These are phyloP conservation scores for Haplochromis burtoni DNA, from an alignment of 2,113 vertebrate species.

Conservation along the genomic window DNA sequence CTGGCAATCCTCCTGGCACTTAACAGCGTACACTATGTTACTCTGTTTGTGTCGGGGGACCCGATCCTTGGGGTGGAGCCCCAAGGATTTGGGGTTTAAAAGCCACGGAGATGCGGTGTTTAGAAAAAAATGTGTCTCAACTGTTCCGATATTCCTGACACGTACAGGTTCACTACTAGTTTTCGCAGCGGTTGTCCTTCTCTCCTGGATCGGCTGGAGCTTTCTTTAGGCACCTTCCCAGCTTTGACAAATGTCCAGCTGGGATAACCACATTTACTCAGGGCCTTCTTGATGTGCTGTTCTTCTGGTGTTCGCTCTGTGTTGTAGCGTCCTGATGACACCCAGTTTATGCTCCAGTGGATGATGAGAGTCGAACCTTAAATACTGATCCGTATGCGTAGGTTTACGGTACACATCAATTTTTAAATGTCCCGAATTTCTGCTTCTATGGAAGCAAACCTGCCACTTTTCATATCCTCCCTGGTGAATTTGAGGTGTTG, in stretches of 20 bases:
- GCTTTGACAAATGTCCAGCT: background rate
- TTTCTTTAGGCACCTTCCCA: rapidly evolving
- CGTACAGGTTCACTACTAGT: rapidly evolving
- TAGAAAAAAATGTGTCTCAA: background rate
- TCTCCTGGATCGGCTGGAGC: background rate
- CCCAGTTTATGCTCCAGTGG: background rate
- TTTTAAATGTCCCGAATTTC: background rate
- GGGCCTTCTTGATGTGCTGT: rapidly evolving
- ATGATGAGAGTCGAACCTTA: background rate
- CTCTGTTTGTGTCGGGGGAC: rapidly evolving
- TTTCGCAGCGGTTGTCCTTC: rapidly evolving
- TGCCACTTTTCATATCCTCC: background rate
- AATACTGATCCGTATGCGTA: rapidly evolving
- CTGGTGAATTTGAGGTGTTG: background rate
- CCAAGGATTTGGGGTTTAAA: background rate
- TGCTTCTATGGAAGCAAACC: background rate
- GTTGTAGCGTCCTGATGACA: background rate
- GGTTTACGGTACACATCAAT: background rate
- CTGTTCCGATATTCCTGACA: background rate
- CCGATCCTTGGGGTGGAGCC: rapidly evolving
- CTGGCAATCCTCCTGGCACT: rapidly evolving
- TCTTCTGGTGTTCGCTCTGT: background rate
- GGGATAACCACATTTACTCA: background rate
- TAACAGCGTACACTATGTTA: rapidly evolving
- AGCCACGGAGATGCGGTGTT: rapidly evolving